phyloP scores from a whole-genome alignment of 2,113 vertebrate genomes.

The Furnarius figulus region DNA sequence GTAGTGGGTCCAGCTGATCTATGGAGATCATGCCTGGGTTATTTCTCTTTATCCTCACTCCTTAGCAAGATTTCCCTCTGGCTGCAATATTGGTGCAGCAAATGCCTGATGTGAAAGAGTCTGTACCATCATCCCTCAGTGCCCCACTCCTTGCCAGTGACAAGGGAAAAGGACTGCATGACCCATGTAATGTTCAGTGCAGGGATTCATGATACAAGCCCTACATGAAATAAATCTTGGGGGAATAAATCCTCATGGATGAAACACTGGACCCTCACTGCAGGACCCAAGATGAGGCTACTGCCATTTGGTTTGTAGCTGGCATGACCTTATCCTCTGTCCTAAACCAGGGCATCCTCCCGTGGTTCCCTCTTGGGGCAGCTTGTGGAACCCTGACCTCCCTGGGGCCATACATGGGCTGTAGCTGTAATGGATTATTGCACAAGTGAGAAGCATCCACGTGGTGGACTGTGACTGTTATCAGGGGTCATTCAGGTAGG shows the following conservation, averaged over 20 bases:
- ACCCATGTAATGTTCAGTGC: background rate
- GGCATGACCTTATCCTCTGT: background rate
- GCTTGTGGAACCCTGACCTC: accelerated
- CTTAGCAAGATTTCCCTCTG: background rate
- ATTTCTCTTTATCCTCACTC: background rate
- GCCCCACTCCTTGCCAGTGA: background rate
- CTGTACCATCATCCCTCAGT: accelerated
- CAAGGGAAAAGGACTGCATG: background rate
- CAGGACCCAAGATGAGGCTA: background rate
- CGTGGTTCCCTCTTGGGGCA: background rate
- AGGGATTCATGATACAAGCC: background rate
- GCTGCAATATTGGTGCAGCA: background rate
- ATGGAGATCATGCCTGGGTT: background rate
- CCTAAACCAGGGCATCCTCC: accelerated
- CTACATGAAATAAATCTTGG: background rate
- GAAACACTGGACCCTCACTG: background rate
- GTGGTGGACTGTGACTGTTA: background rate
- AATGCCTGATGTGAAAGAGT: background rate
- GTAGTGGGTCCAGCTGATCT: background rate
- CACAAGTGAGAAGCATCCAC: accelerated
- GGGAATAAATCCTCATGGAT: background rate
- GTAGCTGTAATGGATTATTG: background rate
- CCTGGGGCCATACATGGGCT: background rate
- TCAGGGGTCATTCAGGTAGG: background rate
- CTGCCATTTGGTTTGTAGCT: background rate